Conservation (phyloP, 2,888 invertebrate species). For the Eilema griseolum region DNA sequence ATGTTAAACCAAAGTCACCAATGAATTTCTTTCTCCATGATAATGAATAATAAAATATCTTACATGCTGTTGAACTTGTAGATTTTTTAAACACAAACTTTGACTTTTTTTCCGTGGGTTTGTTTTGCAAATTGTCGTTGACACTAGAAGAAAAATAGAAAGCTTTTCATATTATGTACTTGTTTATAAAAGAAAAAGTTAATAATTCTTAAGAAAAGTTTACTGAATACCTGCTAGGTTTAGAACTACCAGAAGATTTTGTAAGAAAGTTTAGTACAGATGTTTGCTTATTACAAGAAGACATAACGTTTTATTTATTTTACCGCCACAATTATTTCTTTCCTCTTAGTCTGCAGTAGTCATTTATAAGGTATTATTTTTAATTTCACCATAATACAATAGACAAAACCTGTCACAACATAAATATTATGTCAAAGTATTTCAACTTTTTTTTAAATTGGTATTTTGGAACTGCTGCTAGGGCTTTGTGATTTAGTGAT, state of each 20-base stretch:
- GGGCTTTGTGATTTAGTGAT: too few relatives aligned
- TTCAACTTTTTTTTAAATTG: neutral
- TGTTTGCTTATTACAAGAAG: slow-evolving; percentile 58
- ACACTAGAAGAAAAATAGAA: slow-evolving; percentile 51
- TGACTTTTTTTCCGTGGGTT: slow-evolving; percentile 63
- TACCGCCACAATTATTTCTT: neutral
- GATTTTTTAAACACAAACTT: slow-evolving; percentile 75
- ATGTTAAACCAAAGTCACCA: too few relatives aligned
- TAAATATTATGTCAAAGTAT: neutral
- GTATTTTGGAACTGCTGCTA: too few relatives aligned
- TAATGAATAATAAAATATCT: slow-evolving; percentile 35
- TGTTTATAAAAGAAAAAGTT: neutral
- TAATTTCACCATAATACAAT: neutral
- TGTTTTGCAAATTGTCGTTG: slow-evolving; percentile 47
- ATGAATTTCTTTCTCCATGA: neutral
- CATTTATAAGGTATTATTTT: too few relatives aligned
- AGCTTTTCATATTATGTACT: neutral
- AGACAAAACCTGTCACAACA: neutral
- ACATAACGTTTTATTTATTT: slow-evolving; percentile 27
- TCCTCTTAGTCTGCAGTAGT: neutral
- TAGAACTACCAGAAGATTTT: slow-evolving; percentile 55
- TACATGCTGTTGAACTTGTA: slow-evolving; percentile 56
- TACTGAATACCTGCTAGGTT: slow-evolving; percentile 47
- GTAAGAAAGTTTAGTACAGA: slow-evolving; percentile 68
- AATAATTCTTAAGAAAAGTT: neutral